Evolutionary conservation across 30 jellyfish, hydroid and myxozoan genomes (phyloP), one percentile per base, ranked within the genome.

Genomic region (Chrysaora quinquecirrha): DNA sequence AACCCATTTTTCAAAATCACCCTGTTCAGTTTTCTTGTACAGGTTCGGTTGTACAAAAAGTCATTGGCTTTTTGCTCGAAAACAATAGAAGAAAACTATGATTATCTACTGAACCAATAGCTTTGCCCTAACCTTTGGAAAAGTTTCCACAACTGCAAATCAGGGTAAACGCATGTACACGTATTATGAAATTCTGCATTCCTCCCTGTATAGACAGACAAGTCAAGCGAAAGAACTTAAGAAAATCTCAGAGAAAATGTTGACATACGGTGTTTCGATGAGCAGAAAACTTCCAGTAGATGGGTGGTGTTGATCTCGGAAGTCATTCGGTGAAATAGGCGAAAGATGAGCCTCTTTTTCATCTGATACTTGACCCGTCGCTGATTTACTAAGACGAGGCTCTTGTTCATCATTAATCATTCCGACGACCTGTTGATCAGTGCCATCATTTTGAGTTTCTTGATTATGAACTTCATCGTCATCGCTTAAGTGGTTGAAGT

Each of bases 181-280:
- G n/a, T n/a, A n/a, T n/a, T n/a, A n/a, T n/a, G n/a, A n/a, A n/a
- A n/a, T n/a, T n/a, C n/a, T n/a, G n/a, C n/a, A n/a, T n/a, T n/a
- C n/a, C n/a, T n/a, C n/a, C n/a, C n/a, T n/a, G n/a, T n/a, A n/a
- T n/a, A n/a, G n/a, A n/a, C n/a, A n/a, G n/a, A n/a, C n/a, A n/a
- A n/a, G n/a, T n/a, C n/a, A n/a, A n/a, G n/a, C n/a, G n/a, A n/a
- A n/a, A n/a, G n/a, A n/a, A n/a, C n/a, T n/a, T n/a, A n/a, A n/a
- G n/a, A n/a, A n/a, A n/a, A n/a, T n/a, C n/a, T n/a, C n/a, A 96
- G 98, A 65, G 85, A 91, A n/a, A 91, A 33, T 23, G 79, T 95
- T 28, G 12, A 73, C 84, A 63, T 71, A 75, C 84, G 88, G 88
- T 23, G 89, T 62, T 0, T 74, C 96, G 38, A 87, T 64, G 56